Percentiles rank a stretch among this genome's conserved stretches.
phyloP scores from a whole-genome alignment of 2,888 invertebrate species.

The Chouioia cunea region DNA sequence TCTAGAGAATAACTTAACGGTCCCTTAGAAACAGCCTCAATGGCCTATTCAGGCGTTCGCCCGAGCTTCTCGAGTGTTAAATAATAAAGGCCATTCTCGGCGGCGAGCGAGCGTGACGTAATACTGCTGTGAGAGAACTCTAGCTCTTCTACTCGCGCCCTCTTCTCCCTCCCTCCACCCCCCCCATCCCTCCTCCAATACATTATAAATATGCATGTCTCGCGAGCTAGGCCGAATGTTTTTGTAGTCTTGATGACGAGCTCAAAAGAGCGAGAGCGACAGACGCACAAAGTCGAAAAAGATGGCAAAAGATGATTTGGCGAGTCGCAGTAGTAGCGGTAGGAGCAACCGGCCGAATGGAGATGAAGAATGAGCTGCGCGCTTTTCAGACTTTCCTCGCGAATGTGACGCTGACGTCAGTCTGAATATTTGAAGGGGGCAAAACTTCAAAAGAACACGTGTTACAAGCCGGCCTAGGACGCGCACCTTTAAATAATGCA shows the following conservation, averaged over 20 bases:
- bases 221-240: conserved; percentile 16
- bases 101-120: conserved; percentile 57
- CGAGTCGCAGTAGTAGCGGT: background rate
- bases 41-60: conserved; percentile 67
- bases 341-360: background rate
- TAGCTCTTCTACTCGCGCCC: too few relatives aligned
- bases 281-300: conserved; percentile 9
- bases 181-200: too few relatives aligned
- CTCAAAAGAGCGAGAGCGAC: conserved; percentile 35
- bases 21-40: conserved; percentile 67
- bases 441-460: conserved; percentile 68
- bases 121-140: too few relatives aligned
- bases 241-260: conserved; percentile 4
- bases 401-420: conserved; percentile 68
- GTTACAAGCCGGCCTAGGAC: conserved; percentile 64
- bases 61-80: conserved; percentile 67
- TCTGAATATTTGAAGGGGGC: conserved; percentile 67
- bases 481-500: conserved; percentile 67
- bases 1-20: conserved; percentile 68
- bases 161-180: too few relatives aligned
- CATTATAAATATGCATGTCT: background rate
- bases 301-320: conserved; percentile 46
- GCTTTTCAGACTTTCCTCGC: conserved; percentile 60
- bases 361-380: conserved; percentile 43
- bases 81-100: conserved; percentile 64